Evolutionary conservation across 1,140 invertebrate genomes (phyloP).

Genomic region (Cryptotermes secundus): DNA sequence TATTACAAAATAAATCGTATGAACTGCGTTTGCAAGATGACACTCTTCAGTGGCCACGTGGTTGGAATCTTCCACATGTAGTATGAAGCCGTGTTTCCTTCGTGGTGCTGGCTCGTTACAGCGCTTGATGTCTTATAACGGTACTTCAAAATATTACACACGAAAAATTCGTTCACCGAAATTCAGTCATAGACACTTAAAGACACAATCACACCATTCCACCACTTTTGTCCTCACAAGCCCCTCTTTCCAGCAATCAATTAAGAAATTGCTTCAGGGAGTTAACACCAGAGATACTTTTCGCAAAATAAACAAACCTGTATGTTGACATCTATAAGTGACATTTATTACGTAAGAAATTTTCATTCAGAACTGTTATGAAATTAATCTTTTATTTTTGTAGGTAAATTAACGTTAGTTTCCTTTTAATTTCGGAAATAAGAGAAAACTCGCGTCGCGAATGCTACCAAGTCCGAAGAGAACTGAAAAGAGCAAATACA

Average conservation of each 20-base stretch:
- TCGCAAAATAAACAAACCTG: background rate
- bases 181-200: too few relatives aligned
- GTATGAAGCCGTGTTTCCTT: background rate
- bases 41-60: background rate
- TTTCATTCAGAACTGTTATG: background rate
- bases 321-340: background rate
- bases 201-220: background rate
- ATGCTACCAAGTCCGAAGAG: background rate
- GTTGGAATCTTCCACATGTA: background rate
- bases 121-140: background rate
- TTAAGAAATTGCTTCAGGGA: background rate
- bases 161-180: too few relatives aligned
- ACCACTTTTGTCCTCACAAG: background rate
- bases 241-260: background rate
- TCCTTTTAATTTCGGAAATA: background rate
- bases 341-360: background rate
- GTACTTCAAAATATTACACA: background rate
- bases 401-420: background rate
- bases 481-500: conserved; percentile 9
- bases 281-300: background rate
- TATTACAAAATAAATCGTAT: background rate
- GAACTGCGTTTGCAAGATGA: background rate
- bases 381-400: background rate
- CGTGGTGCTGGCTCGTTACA: background rate
- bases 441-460: background rate